A percentile compares a stretch with the other conserved stretches of the same genome.
Conservation (phyloP, 2,888 invertebrate species). For the Tetheella fluctuosa region DNA sequence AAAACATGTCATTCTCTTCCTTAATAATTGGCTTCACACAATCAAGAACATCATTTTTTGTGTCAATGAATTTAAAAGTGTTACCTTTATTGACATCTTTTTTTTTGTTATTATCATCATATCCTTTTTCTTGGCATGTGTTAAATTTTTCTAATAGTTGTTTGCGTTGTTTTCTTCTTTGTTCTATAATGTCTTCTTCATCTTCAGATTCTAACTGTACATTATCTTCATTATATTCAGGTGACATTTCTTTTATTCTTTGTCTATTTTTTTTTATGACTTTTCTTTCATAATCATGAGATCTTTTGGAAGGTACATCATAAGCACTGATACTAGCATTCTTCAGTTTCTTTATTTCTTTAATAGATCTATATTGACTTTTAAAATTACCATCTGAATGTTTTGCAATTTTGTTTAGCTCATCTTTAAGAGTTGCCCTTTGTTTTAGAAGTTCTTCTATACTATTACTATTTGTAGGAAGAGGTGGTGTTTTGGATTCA, state of each 20-base stretch:
- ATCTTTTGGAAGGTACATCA: constrained; percentile 33
- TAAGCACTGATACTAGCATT: constrained; percentile 40
- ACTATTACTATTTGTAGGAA: constrained; percentile 54
- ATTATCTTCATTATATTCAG: constrained; percentile 85
- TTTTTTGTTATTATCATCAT: constrained; percentile 26
- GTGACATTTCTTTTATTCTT: constrained; percentile 47
- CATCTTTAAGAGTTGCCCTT: constrained; percentile 63
- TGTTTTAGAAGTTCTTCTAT: constrained; percentile 69
- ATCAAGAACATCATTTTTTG: constrained; percentile 32
- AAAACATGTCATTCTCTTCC: constrained; percentile 94
- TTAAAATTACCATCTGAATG: constrained; percentile 38
- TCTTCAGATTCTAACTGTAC: constrained; percentile 88
- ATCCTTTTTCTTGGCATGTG: constrained; percentile 27
- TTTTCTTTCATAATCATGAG: constrained; percentile 30
- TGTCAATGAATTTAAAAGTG: constrained; percentile 30
- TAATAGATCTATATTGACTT: constrained; percentile 30
- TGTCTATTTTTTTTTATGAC: constrained; percentile 30
- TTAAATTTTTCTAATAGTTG: constrained; percentile 88
- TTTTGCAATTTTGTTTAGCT: constrained; percentile 60
- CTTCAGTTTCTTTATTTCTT: constrained; percentile 45
- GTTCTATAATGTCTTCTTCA: constrained; percentile 96
- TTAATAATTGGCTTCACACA: constrained; percentile 63
- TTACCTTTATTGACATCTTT: constrained; percentile 27
- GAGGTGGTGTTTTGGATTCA: constrained; percentile 71
- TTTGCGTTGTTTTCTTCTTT: constrained; percentile 93